A percentile compares a stretch with the other conserved stretches of the same genome.
phyloP scores from a whole-genome alignment of 1,140 invertebrate species.

The Macrotrachela quadricornifera region DNA sequence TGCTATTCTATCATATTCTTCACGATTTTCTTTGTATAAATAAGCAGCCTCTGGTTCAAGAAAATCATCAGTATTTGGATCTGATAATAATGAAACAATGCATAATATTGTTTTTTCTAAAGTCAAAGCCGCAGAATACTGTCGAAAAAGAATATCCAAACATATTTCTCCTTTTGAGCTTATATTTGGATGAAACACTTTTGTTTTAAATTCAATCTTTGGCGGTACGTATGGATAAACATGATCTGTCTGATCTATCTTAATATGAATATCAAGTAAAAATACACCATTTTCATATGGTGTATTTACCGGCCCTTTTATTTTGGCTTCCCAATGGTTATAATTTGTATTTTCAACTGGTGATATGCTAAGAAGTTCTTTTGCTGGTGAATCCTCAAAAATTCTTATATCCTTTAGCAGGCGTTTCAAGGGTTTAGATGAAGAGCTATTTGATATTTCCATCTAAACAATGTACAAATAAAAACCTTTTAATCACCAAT shows the following conservation, averaged over 20 bases:
- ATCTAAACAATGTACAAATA: no score
- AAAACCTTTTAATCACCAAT: no score
- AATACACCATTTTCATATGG: slow-evolving; percentile 87
- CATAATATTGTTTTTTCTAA: slow-evolving; percentile 1
- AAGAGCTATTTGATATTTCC: no score
- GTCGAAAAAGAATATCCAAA: neutral
- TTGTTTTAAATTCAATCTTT: slow-evolving; percentile 34
- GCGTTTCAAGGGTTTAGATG: no score
- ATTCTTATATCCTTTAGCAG: no score
- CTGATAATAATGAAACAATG: slow-evolving; percentile 4
- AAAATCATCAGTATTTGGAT: slow-evolving; percentile 41
- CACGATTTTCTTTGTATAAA: slow-evolving; percentile 90
- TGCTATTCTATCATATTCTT: no score
- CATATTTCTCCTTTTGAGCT: neutral
- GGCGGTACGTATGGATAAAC: slow-evolving; percentile 98
- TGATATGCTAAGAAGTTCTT: no score
- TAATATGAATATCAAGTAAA: slow-evolving; percentile 77
- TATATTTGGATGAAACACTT: neutral
- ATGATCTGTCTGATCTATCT: slow-evolving; percentile 51
- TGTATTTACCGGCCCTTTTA: slow-evolving; percentile 59
- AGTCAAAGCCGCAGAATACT: neutral
- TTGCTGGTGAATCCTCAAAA: no score
- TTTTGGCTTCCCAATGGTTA: slow-evolving; percentile 9
- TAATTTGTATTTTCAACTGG: no score
- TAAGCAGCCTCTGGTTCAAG: slow-evolving; percentile 93